Conservation (phyloP, 2,888 invertebrate genomes). For the Papilio gigon region DNA sequence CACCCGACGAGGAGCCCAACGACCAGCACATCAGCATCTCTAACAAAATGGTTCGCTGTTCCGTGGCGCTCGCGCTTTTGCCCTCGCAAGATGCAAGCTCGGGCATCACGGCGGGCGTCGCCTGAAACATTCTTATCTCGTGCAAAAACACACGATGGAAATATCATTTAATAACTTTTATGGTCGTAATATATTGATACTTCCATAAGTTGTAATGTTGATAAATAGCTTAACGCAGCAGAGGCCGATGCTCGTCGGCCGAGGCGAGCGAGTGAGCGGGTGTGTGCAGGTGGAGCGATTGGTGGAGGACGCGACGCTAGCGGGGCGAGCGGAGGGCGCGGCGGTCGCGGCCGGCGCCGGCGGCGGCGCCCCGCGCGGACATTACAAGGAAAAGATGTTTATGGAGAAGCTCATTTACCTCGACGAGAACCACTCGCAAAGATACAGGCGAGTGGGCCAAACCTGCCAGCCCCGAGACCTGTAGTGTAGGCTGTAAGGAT, state of each 20-base stretch:
- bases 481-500: too few relatives aligned
- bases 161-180: too few relatives aligned
- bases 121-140: too few relatives aligned
- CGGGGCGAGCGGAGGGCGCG: slow-evolving; percentile 57
- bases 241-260: too few relatives aligned
- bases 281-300: slow-evolving; percentile 67
- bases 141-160: too few relatives aligned
- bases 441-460: slow-evolving; percentile 59
- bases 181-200: too few relatives aligned
- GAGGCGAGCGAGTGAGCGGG: background rate
- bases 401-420: slow-evolving; percentile 72
- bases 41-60: slow-evolving; percentile 68
- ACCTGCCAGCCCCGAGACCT: too few relatives aligned
- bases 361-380: slow-evolving; percentile 54
- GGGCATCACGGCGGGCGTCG: too few relatives aligned
- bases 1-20: slow-evolving; percentile 53
- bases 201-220: too few relatives aligned
- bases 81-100: too few relatives aligned
- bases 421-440: slow-evolving; percentile 78
- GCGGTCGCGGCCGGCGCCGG: slow-evolving; percentile 43
- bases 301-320: slow-evolving; percentile 71
- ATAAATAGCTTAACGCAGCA: too few relatives aligned
- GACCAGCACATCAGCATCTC: slow-evolving; percentile 72
- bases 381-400: slow-evolving; percentile 67
- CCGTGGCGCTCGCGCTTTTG: too few relatives aligned